Conservation (phyloP, 2,888 invertebrate species). For the Napeogenes inachia region DNA sequence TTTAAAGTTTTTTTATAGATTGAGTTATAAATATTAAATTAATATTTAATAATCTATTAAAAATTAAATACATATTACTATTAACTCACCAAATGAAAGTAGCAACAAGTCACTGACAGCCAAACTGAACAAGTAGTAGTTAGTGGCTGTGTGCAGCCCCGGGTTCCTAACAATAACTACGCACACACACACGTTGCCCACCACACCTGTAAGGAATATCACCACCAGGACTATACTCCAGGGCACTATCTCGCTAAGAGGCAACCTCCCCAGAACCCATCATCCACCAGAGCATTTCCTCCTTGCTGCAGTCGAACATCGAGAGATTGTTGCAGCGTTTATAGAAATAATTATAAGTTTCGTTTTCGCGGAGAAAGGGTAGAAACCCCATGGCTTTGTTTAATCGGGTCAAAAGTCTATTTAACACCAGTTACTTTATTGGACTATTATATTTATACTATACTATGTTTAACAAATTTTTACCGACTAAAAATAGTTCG, state of each 20-base stretch:
- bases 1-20: no score
- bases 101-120: slow-evolving; percentile 91
- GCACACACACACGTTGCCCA: slow-evolving; percentile 91
- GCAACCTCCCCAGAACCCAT: slow-evolving; percentile 80
- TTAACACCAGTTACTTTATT: slow-evolving; percentile 10
- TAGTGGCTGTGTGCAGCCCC: slow-evolving; percentile 92
- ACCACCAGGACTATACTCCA: slow-evolving; percentile 84
- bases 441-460: no score
- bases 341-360: slow-evolving; percentile 62
- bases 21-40: no score
- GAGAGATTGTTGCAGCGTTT: slow-evolving; percentile 69
- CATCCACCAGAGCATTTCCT: slow-evolving; percentile 76
- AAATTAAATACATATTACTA: no score
- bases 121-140: slow-evolving; percentile 93
- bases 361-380: slow-evolving; percentile 52
- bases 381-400: no score
- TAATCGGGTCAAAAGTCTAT: no score
- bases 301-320: slow-evolving; percentile 77
- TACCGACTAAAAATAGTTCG: no score
- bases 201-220: slow-evolving; percentile 89
- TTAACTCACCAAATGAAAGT: slow-evolving; percentile 85
- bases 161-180: slow-evolving; percentile 88
- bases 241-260: slow-evolving; percentile 75
- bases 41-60: no score
- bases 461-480: no score